phyloP scores from a whole-genome alignment of 2,113 vertebrate species.

The Potamarius usumacintae region DNA sequence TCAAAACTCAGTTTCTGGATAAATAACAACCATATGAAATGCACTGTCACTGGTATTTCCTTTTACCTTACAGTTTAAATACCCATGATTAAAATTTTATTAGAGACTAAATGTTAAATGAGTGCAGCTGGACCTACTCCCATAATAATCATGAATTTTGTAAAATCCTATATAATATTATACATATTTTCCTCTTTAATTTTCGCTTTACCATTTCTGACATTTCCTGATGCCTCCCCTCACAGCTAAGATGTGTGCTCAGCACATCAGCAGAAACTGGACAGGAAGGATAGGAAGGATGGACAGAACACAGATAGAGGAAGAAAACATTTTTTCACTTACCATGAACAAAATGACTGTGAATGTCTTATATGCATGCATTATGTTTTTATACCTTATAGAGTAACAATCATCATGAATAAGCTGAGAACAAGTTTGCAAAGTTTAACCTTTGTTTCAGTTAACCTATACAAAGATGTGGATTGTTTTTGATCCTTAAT shows the following conservation, averaged over 20 bases:
- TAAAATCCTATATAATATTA: background rate
- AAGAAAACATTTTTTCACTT: background rate
- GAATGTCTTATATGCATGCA: background rate
- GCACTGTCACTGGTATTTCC: background rate
- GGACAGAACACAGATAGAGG: constrained; percentile 11
- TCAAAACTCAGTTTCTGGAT: background rate
- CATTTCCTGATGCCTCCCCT: constrained; percentile 4
- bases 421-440: background rate
- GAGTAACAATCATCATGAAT: background rate
- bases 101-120: background rate
- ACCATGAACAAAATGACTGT: background rate
- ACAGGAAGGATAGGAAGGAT: constrained; percentile 36
- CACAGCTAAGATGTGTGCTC: background rate
- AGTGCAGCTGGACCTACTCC: background rate
- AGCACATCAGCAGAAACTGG: constrained; percentile 29
- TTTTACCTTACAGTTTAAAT: background rate
- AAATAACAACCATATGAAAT: background rate
- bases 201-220: background rate
- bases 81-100: background rate
- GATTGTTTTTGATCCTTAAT: background rate
- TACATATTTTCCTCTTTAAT: background rate
- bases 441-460: background rate
- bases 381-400: background rate
- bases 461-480: background rate
- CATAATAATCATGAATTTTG: background rate